Evolutionary conservation across 1,140 invertebrate genomes (phyloP), one percentile per base, ranked within the genome.

Genomic region (Bombus ignitus): DNA sequence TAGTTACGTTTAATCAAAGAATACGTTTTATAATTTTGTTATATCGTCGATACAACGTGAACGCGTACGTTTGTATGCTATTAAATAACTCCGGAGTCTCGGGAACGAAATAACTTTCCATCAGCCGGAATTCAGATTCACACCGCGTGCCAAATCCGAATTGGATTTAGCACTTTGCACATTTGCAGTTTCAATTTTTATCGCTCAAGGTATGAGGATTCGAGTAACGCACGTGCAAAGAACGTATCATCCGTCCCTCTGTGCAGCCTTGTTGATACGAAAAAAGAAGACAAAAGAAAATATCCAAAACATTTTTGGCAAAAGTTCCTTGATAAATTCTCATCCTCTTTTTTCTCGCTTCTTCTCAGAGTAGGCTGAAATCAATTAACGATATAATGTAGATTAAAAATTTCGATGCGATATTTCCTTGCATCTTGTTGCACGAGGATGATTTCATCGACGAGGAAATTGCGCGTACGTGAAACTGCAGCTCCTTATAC

Each of bases 151-250:
- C 74, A 80, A 53, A 53, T 53, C 47, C 71, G 84, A 91, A 93
- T 89, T 92, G 87, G 91, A 92, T 93, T 93, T 82, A 44, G 53
- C 71, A 57, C 80, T 81, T 81, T 91, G 89, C 83, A 82, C 90
- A 88, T 88, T 92, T 87, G 89, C 88, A 91, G 89, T 90, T 92
- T 91, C 91, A 92, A 91, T 92, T 88, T 92, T 87, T 87, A 59
- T 73, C 77, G 25, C 32, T 42, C n/a, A 1, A 12, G 25, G 32
- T 74, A 39, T n/a, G 44, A 74, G 53, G 35, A 37, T 70, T n/a
- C 65, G 42, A 3, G 42, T 3, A 22, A 13, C 53, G 25, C 57
- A 13, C 53, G 68, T 44, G 79, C 28, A 73, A 73, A 15, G 3
- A 6, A 53, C 22, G 37, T 13, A 13, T n/a, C 12, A 15, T 42